Base-by-base conservation (phyloP, 1,140 invertebrate species). In the Heliothis virescens region DNA sequence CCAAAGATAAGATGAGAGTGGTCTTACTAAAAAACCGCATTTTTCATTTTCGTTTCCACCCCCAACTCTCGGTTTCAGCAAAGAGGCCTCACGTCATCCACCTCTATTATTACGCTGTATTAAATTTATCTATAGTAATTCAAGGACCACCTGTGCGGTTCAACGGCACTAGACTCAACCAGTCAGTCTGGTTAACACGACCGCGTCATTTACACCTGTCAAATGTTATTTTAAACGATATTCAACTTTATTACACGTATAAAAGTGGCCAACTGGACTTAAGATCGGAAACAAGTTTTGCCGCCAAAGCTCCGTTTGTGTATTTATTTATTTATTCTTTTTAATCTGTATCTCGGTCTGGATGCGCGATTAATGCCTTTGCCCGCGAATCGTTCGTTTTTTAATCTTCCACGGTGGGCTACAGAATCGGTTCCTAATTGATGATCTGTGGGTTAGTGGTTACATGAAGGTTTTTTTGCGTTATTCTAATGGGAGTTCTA, bases 71-170 rank as follows among this genome's bases (percentile, higher is more conserved):
- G 41, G 85, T 91, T 91, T 89, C 90, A 83, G 81, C 79, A 73
- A 60, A 69, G 79, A 80, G 80, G 80, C 77, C 76, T 48, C 86
- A 63, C 85, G 84, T 87, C 87, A 90, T 86, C 88, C 84, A 79
- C 79, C 52, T 86, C 88, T 93, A 91, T 92, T 92, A 93, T 92
- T 92, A 91, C 85, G 86, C 86, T 83, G 89, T 89, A 92, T 92
- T 91, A 91, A 90, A 90, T 94, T 90, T 92, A 94, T 94, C 87
- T 91, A 85, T 88, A 86, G 88, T 94, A 91, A 92, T 92, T 90
- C 92, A 92, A 92, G 90, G 89, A 87, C 91, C 91, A 91, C 89
- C 89, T 92, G 91, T 87, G 86, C 85, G 86, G 92, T 94, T 94
- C 92, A 94, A 89, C 92, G 92, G 87, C 92, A 91, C 91, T 92